These are phyloP conservation scores for Hirundichthys speculiger DNA, from an alignment of 2,113 vertebrate species.

Conservation along the genomic window DNA sequence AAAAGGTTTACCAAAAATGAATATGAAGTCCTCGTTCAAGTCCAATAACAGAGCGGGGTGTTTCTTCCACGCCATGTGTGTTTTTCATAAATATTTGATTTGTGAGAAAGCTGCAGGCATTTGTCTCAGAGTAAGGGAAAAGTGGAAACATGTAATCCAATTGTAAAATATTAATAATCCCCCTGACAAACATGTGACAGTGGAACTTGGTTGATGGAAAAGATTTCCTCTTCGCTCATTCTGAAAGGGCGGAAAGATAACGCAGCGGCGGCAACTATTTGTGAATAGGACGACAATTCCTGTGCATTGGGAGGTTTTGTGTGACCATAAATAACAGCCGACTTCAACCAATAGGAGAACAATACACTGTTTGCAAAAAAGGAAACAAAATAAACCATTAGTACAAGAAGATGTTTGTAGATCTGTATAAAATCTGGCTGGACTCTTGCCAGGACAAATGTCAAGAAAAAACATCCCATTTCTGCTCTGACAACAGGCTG, in stretches of 20 bases:
- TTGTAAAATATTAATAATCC: constrained; percentile 76
- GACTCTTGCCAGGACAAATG: not conserved
- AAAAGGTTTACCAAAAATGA: constrained; percentile 19
- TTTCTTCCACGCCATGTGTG: constrained; percentile 62
- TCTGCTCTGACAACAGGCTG: not conserved
- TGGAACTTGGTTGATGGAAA: constrained; percentile 35
- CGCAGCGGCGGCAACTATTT: constrained; percentile 25
- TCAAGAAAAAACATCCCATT: constrained; percentile 22
- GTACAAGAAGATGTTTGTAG: constrained; percentile 22
- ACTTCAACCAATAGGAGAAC: constrained; percentile 46
- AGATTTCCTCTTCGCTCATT: constrained; percentile 50
- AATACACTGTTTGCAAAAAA: constrained; percentile 57
- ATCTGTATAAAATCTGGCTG: constrained; percentile 17
- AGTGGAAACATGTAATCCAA: constrained; percentile 55
- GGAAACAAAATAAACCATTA: constrained; percentile 28
- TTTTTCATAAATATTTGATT: constrained; percentile 75
- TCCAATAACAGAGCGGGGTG: constrained; percentile 30
- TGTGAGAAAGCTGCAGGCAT: constrained; percentile 56
- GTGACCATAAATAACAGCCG: constrained; percentile 45
- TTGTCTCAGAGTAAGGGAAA: constrained; percentile 41
- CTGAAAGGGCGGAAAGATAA: constrained; percentile 63
- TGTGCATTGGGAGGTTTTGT: constrained; percentile 42
- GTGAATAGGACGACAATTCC: constrained; percentile 62
- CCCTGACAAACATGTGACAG: constrained; percentile 53
- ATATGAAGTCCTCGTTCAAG: constrained; percentile 33